phyloP scores from a whole-genome alignment of 2,113 vertebrate genomes.

The Chaetodon auriga region DNA sequence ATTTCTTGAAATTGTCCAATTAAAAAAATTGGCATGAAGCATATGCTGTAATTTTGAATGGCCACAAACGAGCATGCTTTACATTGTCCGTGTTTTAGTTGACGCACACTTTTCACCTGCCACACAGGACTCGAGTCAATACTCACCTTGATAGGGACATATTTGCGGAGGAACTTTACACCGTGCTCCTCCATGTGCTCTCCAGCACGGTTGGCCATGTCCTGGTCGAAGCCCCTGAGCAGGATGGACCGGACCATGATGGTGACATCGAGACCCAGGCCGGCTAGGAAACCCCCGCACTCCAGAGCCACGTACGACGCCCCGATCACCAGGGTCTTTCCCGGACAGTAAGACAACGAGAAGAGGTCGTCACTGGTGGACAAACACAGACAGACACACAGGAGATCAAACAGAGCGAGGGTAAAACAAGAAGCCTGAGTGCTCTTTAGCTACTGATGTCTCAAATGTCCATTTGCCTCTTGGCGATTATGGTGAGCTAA shows the following conservation, averaged over 20 bases:
- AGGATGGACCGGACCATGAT: conserved; percentile 96
- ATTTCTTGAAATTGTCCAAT: neutral
- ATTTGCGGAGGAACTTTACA: conserved; percentile 91
- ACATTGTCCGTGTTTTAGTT: too few relatives aligned
- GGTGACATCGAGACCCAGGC: conserved; percentile 93
- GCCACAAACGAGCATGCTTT: neutral
- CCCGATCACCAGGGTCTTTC: conserved; percentile 93
- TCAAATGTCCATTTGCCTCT: neutral
- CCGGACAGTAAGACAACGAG: conserved; percentile 93
- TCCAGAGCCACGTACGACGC: conserved; percentile 96
- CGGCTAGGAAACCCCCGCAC: conserved; percentile 95
- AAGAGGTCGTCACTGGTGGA: conserved; percentile 94
- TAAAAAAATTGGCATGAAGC: neutral
- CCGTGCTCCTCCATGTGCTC: conserved; percentile 92
- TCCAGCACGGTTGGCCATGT: conserved; percentile 94
- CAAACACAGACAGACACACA: neutral
- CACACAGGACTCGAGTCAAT: neutral
- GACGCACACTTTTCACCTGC: neutral
- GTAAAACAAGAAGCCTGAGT: neutral
- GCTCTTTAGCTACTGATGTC: neutral
- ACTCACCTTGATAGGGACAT: conserved; percentile 88
- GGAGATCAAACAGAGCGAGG: neutral
- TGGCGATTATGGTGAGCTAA: too few relatives aligned
- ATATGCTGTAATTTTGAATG: neutral
- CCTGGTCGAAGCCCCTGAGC: conserved; percentile 95